Conservation (phyloP, 1,140 invertebrate genomes). For the Aleiodes sp. region DNA sequence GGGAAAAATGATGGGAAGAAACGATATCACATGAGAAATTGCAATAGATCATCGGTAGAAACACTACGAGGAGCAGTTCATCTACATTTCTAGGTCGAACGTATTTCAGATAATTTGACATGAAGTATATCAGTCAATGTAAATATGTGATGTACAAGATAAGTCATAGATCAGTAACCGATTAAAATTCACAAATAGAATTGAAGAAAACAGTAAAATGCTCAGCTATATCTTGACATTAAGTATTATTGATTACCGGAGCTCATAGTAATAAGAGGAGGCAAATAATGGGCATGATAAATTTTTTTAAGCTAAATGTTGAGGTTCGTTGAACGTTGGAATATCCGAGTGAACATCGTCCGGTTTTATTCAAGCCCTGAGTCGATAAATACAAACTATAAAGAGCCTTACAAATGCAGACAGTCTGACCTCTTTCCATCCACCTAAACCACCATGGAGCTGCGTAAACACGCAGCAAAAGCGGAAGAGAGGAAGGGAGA, state of each 20-base stretch:
- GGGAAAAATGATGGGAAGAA: background rate
- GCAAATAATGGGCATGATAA: background rate
- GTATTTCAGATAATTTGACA: background rate
- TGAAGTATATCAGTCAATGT: background rate
- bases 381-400: background rate
- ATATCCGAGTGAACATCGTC: background rate
- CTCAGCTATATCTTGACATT: too few species aligned
- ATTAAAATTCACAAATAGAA: too few species aligned
- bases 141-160: background rate
- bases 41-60: background rate
- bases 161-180: too few species aligned
- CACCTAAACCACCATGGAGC: background rate
- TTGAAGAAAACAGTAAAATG: too few species aligned
- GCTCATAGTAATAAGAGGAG: too few species aligned
- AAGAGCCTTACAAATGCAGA: slow-evolving; percentile 26
- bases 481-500: background rate
- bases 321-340: background rate
- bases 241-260: too few species aligned
- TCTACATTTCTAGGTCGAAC: slow-evolving; percentile 1
- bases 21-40: background rate
- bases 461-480: slow-evolving; percentile 11
- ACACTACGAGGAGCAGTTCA: background rate
- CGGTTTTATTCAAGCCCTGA: background rate
- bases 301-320: background rate
- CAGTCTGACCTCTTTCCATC: slow-evolving; percentile 22